Base-by-base conservation (phyloP, 2,797 vertebrate genomes). In the Lepidocolaptes lacrymiger region DNA sequence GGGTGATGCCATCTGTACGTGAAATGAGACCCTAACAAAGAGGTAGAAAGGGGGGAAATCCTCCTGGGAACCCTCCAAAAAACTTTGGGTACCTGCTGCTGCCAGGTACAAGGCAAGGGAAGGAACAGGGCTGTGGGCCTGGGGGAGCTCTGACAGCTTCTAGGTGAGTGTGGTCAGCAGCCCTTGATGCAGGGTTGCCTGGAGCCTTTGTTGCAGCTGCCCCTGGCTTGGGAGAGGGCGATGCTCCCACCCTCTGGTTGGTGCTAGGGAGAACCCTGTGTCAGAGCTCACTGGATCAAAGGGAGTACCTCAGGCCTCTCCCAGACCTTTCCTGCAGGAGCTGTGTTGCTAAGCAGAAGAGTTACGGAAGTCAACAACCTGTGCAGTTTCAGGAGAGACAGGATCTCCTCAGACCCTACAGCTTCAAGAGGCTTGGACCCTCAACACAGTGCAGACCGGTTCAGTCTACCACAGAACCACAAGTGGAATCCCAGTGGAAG, bases 111-210 rank as follows among this genome's bases (percentile, higher is more conserved):
- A n/a, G 28, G n/a, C 46, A 68, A 69, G 34, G 46, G 10, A 6
- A 44, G 11, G 5, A 44, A 43, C 32, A n/a, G 55, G 15, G 30
- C 30, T 59, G 19, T 3, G 7, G 48, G 27, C 27, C 41, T 39
- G 24, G 32, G 68, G 23, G 44, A 37, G 22, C n/a, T 71, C 52
- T n/a, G 24, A 16, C 23, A 62, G 30, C 22, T 78, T n/a, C 27
- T 11, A 15, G 12, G 12, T 0, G 0, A 43, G 14, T 0, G 2
- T 27, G 5, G 39, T 6, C 64, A 66, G 69, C 73, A 67, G 66
- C 39, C 5, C 12, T 12, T 11, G 21, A 19, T 1, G 1, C 39
- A 26, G 55, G 15, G 5, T 27, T n/a, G 44, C 39, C 26, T 22
- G 41, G 5, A 69, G 27, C 26, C 18, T 41, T 48, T 19, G 12